These are phyloP conservation scores for Pecten maximus DNA, from an alignment of 2,888 invertebrate species.

Conservation along the genomic window DNA sequence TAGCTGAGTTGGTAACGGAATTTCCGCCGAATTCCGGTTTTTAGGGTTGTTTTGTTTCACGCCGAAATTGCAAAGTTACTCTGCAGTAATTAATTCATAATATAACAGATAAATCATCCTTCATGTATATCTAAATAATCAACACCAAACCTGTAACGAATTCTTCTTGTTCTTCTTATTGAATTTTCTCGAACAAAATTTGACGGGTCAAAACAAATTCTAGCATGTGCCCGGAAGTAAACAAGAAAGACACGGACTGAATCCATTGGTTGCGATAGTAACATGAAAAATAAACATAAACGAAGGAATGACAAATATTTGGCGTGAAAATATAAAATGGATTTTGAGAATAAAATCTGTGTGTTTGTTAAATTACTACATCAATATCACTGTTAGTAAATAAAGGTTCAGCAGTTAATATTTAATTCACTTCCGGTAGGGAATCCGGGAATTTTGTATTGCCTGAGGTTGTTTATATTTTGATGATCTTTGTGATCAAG, in stretches of 20 bases:
- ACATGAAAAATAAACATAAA: not conserved
- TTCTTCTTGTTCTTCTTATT: not conserved
- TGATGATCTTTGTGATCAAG: not conserved
- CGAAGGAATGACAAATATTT: no score
- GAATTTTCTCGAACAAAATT: conserved; percentile 21
- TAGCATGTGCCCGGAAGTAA: conserved; percentile 32
- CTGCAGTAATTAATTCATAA: not conserved
- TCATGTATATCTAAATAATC: not conserved
- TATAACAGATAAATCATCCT: not conserved
- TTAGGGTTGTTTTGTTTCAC: not conserved
- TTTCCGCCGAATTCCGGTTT: not conserved
- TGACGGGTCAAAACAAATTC: conserved; percentile 32
- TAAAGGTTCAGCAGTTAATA: not conserved
- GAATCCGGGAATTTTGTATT: conserved; percentile 39
- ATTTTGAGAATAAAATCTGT: no score
- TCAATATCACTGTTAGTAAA: no score
- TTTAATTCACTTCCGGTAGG: not conserved
- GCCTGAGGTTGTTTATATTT: not conserved
- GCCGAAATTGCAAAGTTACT: not conserved
- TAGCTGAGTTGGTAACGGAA: no score
- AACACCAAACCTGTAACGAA: not conserved
- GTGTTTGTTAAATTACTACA: no score
- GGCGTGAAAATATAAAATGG: no score
- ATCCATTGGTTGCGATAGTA: not conserved
- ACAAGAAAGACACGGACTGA: not conserved